Evolutionary conservation across 2,113 vertebrate genomes (phyloP), one percentile per base, ranked within the genome.

Genomic region (Maccullochella peelii): DNA sequence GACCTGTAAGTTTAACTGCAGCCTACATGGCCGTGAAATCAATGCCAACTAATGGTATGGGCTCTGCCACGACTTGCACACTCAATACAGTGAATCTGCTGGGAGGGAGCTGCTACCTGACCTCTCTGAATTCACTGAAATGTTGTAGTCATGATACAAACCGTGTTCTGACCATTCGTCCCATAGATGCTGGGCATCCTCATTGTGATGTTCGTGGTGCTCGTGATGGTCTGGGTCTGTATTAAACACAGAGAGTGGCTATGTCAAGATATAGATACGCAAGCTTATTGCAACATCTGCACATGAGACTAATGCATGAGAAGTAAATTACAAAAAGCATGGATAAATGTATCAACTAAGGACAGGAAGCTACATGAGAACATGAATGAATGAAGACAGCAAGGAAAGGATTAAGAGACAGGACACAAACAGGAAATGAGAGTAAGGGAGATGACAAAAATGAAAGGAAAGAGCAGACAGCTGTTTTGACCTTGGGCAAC

Each of bases 121-220:
- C 16, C 54, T 65, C 23, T 40, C 25, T 27, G 63, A 49, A 20
- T 30, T 42, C 30, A 44, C 18, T 4, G 15, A 42, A 40, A 1
- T 42, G 20, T 52, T 54, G 14, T 2, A 5, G 61, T 25, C 25
- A 5, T 14, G 6, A 47, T 66, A 79, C 89, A 40, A 86, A 96
- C 95, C 94, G 23, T 94, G 94, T 14, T 94, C 79, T 2, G 94
- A 95, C 95, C 94, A 96, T 59, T 96, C 92, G 2, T 96, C 88
- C 94, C 94, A 95, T 63, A 94, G 90, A 73, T 92, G 94, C 73
- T 92, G 92, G 52, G 83, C 63, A 5, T 95, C 91, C 36, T 91
- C 89, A 0, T 86, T 65, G 20, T 86, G 92, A 65, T 86, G 83
- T 20, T 83, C 84, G 6, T 82, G 79, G 70, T 84, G 81, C 8